These are phyloP conservation scores for Phalacrocorax aristotelis DNA, from an alignment of 2,113 vertebrate genomes.

Conservation along the genomic window DNA sequence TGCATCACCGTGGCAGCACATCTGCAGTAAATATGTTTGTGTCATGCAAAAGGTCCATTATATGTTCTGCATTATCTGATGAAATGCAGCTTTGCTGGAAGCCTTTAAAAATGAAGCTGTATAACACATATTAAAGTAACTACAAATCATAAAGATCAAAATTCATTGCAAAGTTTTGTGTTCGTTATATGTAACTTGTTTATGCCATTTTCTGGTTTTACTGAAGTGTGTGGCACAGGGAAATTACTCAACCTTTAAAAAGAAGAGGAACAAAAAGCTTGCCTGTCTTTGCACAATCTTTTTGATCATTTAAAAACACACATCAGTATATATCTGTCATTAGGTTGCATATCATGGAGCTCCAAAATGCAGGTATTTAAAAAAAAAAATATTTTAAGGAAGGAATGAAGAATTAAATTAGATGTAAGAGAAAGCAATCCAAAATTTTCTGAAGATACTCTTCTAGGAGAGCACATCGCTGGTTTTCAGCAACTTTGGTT, in stretches of 20 bases:
- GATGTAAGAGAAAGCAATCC: not conserved
- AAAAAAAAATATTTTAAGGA: not conserved
- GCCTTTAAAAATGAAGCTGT: not conserved
- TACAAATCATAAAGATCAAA: not conserved
- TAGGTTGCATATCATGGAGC: not conserved
- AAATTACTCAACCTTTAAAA: not conserved
- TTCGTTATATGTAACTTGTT: not conserved
- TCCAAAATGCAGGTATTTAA: not conserved
- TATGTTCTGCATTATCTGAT: not conserved
- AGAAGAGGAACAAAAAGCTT: not conserved
- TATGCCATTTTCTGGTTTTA: not conserved
- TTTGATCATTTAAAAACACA: not conserved
- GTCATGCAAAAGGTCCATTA: not conserved
- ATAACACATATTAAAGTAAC: not conserved
- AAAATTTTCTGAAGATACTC: not conserved
- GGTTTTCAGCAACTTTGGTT: not conserved
- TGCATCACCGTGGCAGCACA: fast-evolving
- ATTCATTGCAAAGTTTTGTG: not conserved
- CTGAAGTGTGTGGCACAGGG: not conserved
- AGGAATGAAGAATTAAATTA: not conserved
- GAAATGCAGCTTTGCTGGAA: not conserved
- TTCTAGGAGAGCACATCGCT: not conserved
- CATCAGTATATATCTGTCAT: not conserved
- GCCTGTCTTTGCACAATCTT: not conserved
- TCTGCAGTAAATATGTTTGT: not conserved